Conservation (phyloP, 2,888 invertebrate genomes). For the Bibio marci region DNA sequence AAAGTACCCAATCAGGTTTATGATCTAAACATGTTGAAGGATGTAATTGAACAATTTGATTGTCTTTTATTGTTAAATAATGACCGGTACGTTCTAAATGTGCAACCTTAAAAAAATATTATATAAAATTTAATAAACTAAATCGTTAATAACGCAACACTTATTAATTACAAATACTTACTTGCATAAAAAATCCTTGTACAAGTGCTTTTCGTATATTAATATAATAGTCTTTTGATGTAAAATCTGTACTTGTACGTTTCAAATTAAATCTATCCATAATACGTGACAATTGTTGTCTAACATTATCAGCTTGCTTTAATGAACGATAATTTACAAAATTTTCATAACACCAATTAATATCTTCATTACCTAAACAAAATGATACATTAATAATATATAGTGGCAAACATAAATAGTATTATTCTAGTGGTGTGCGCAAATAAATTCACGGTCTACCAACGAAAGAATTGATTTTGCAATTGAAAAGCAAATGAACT, state of each 20-base stretch:
- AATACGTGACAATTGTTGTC: conserved; percentile 90
- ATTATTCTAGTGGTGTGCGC: no score
- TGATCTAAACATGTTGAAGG: conserved; percentile 98
- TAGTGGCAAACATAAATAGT: no score
- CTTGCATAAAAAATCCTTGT: conserved; percentile 99
- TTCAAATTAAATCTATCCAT: conserved; percentile 95
- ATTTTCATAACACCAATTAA: conserved; percentile 99
- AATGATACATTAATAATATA: no score
- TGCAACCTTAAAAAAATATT: conserved; percentile 48
- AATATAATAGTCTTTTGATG: conserved; percentile 95
- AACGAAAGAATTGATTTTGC: no score
- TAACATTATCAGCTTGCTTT: conserved; percentile 96
- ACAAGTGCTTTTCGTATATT: conserved; percentile 98
- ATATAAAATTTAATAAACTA: neutral
- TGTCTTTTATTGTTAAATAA: conserved; percentile 97
- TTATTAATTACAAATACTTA: no score
- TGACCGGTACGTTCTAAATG: conserved; percentile 96
- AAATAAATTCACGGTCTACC: no score
- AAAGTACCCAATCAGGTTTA: conserved; percentile 99
- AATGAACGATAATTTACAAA: conserved; percentile 97
- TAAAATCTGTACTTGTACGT: conserved; percentile 93
- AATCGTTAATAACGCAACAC: no score
- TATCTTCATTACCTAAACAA: conserved; percentile 79
- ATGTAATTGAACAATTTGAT: conserved; percentile 96
- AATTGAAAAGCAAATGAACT: no score